Evolutionary conservation across 2,797 vertebrate genomes (phyloP), one percentile per base, ranked within the genome.

Genomic region (Craterocephalus amniculus): DNA sequence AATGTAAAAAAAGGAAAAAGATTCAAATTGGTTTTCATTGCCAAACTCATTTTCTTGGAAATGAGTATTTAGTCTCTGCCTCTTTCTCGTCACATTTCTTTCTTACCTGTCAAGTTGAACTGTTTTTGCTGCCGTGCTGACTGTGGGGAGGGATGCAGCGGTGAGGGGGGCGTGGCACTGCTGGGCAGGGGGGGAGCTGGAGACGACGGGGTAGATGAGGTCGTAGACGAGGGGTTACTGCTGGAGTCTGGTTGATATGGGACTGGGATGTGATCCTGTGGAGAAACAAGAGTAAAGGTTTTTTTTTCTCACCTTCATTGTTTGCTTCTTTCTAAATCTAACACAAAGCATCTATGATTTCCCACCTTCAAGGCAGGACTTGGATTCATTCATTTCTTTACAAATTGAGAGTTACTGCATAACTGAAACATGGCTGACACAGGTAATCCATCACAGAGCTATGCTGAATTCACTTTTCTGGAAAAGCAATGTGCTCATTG

Each of bases 221-320:
- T 98, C 72, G 98, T 99, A 85, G 97, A 99, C 0, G 97, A 99
- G 6, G 98, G 98, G 70, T 99, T 99, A 90, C 97, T 99, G 96
- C 97, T 99, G 86, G 98, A 99, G 82, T 99, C 97, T 0, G 97
- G 98, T 88, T 99, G 98, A 91, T 99, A 99, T 26, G 98, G 98
- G 78, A 96, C 96, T 0, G 97, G 93, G 80, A 99, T 99, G 91
- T 99, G 97, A 87, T 99, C 97, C 98, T 99, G 90, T 1, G 11
- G 80, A 56, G 81, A 84, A 54, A 84, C 36, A 78, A 24, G 27
- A 52, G 11, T 14, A 20, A 20, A 16, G 9, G n/a, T 43, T 34
- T 34, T 34, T 63, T 52, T 12, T 26, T 36, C 52, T 80, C 18
- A 5, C 16, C 4, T 72, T 60, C n/a, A 70, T 51, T 20, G 52